phyloP scores from a whole-genome alignment of 2,888 invertebrate genomes.

The Chymomyza fuscimana region DNA sequence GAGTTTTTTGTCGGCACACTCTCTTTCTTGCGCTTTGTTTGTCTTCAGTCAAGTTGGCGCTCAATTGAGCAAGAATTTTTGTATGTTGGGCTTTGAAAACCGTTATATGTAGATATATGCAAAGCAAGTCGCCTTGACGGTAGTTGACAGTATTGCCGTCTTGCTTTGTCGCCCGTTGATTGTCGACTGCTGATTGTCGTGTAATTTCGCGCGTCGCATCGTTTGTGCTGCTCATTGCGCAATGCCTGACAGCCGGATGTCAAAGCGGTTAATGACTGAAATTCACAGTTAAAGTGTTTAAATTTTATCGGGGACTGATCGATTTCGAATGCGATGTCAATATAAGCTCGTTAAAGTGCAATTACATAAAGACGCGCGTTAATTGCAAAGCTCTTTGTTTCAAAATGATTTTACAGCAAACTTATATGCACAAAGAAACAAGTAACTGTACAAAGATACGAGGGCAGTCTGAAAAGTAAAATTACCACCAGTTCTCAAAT shows the following conservation, averaged over 20 bases:
- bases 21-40: not conserved
- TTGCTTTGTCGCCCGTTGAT: not conserved
- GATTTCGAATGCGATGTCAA: constrained; percentile 4
- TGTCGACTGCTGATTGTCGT: not conserved
- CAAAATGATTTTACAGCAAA: not conserved
- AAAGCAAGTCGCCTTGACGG: not conserved
- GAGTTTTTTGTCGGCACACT: not conserved
- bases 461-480: too few relatives aligned
- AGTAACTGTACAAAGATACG: too few relatives aligned
- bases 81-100: not conserved
- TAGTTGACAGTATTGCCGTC: not conserved
- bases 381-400: constrained; percentile 46
- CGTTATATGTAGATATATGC: not conserved
- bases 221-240: constrained; percentile 6
- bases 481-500: too few relatives aligned
- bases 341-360: not conserved
- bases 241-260: constrained; percentile 5
- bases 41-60: too few relatives aligned
- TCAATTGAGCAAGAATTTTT: constrained; percentile 34
- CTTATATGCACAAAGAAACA: too few relatives aligned
- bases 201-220: constrained; percentile 7
- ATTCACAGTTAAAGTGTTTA: constrained; percentile 30
- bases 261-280: constrained; percentile 39
- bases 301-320: constrained; percentile 29
- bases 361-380: constrained; percentile 51